A percentile compares a stretch with the other conserved stretches of the same genome.
Evolutionary conservation across 1,140 invertebrate genomes (phyloP).

Genomic region (Hyphantria cunea): DNA sequence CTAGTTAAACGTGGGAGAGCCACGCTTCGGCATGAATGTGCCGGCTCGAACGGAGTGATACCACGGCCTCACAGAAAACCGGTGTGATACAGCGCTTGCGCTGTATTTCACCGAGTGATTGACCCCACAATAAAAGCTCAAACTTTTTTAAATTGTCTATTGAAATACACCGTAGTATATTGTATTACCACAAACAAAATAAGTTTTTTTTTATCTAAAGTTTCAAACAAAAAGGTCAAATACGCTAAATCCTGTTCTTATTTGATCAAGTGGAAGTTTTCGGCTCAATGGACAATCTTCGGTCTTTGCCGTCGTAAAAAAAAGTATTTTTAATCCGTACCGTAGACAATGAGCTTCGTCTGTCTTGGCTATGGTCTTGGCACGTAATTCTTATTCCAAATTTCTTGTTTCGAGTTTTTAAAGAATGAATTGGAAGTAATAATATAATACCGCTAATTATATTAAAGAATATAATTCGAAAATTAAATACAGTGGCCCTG

Average conservation of each 20-base stretch:
- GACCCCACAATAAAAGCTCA: neutral
- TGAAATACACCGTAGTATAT: slow-evolving; percentile 6
- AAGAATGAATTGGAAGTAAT: no score
- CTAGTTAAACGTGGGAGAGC: no score
- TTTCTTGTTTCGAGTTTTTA: neutral
- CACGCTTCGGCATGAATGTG: no score
- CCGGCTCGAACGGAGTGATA: no score
- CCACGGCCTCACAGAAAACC: no score
- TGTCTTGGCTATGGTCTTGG: slow-evolving; percentile 21
- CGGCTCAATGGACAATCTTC: slow-evolving; percentile 26
- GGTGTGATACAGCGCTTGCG: no score
- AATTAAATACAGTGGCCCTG: no score
- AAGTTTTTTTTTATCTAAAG: slow-evolving; percentile 11
- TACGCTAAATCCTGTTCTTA: slow-evolving; percentile 29
- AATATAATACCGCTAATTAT: no score
- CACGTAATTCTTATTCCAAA: slow-evolving; percentile 7
- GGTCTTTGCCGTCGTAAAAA: slow-evolving; percentile 14
- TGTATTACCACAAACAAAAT: slow-evolving; percentile 28
- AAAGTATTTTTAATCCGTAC: slow-evolving; percentile 23
- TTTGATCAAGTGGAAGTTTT: slow-evolving; percentile 28
- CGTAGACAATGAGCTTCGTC: slow-evolving; percentile 10
- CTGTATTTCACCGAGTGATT: no score
- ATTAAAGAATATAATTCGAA: no score
- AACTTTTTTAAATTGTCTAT: neutral
- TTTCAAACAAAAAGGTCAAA: slow-evolving; percentile 29